These are phyloP conservation scores for Amyelois transitella DNA, from an alignment of 1,140 invertebrate genomes.

Conservation along the genomic window DNA sequence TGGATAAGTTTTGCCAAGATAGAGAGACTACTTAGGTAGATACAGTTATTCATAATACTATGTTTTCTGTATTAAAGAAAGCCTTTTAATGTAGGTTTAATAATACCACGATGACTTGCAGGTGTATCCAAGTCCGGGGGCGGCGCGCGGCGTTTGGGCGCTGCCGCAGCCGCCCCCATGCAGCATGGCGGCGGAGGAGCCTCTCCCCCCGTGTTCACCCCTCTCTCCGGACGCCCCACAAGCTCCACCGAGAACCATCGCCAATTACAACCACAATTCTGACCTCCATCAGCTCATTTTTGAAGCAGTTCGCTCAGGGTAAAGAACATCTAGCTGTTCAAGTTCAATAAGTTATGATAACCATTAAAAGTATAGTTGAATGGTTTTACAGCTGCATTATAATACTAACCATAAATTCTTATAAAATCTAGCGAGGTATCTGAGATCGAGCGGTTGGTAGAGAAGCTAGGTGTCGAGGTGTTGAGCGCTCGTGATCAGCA, in stretches of 20 bases:
- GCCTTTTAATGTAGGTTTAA: neutral
- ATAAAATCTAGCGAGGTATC: constrained; percentile 77
- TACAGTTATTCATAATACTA: too few relatives aligned
- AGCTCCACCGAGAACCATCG: constrained; percentile 60
- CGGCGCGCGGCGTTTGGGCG: constrained; percentile 89
- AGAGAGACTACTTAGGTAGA: too few relatives aligned
- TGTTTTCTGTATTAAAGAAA: too few relatives aligned
- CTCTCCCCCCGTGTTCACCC: constrained; percentile 53
- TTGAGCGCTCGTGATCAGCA: constrained; percentile 88
- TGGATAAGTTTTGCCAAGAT: too few relatives aligned
- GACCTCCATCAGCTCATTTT: constrained; percentile 76
- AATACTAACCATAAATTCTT: neutral
- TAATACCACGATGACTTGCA: constrained; percentile 24
- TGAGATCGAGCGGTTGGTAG: constrained; percentile 84
- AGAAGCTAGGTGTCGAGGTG: constrained; percentile 82
- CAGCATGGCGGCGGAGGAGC: constrained; percentile 80
- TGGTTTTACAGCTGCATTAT: neutral
- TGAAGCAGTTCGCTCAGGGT: constrained; percentile 80
- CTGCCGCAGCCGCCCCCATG: constrained; percentile 80
- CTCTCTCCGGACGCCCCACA: constrained; percentile 70
- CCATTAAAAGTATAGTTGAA: too few relatives aligned
- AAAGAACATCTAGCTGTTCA: too few relatives aligned
- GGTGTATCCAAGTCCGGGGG: constrained; percentile 86
- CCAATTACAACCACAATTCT: constrained; percentile 52
- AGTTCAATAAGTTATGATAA: too few relatives aligned